Conservation (phyloP, 2,113 vertebrate species). For the Montifringilla adamsi region DNA sequence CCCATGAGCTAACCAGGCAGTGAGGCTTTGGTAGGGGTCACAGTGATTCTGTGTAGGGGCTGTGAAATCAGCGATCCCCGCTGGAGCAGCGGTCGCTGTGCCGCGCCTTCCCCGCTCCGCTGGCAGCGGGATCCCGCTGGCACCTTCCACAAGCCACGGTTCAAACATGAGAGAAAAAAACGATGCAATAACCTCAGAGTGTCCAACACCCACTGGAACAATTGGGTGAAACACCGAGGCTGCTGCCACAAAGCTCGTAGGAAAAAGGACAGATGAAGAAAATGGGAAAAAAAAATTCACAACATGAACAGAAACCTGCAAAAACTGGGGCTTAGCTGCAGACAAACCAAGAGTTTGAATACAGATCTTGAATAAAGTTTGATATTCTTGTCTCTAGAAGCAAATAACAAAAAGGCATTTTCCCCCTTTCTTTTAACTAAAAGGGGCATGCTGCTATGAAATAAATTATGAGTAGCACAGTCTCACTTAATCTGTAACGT, state of each 20-base stretch:
- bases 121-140: rapidly evolving
- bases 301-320: not conserved
- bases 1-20: not conserved
- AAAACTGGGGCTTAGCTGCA: not conserved
- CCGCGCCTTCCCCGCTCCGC: rapidly evolving
- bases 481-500: not conserved
- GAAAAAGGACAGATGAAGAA: not conserved
- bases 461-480: not conserved
- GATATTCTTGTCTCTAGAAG: not conserved
- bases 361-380: not conserved
- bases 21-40: not conserved
- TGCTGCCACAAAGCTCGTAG: not conserved
- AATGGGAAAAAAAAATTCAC: not conserved
- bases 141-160: rapidly evolving
- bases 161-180: not conserved
- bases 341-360: not conserved
- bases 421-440: not conserved
- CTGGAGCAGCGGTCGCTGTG: not conserved
- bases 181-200: rapidly evolving
- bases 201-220: not conserved
- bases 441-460: not conserved
- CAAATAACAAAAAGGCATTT: not conserved
- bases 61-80: not conserved
- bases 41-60: rapidly evolving
- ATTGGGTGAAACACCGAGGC: not conserved